Evolutionary conservation across 1,140 invertebrate species (phyloP).

Genomic region (Diorhabda sublineata): DNA sequence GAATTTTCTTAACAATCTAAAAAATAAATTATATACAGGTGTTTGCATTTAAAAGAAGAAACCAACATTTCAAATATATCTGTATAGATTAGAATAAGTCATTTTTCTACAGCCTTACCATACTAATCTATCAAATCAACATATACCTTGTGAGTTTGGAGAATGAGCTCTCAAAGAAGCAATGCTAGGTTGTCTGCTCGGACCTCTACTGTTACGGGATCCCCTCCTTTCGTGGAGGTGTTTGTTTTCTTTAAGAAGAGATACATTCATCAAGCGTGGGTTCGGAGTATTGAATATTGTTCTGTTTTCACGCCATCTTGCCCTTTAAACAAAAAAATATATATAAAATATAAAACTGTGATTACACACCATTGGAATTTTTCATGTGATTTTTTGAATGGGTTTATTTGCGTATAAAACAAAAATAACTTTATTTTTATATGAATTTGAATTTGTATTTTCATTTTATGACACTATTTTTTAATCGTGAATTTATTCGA

Average conservation of each 20-base stretch:
- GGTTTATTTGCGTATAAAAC: too few species aligned
- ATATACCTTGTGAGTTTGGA: slow-evolving; percentile 70
- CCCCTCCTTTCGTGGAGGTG: slow-evolving; percentile 71
- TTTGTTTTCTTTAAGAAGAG: slow-evolving; percentile 75
- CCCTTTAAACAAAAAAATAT: slow-evolving; percentile 52
- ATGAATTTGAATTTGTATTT: too few species aligned
- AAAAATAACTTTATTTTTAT: too few species aligned
- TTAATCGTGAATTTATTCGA: too few species aligned
- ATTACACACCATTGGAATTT: too few species aligned
- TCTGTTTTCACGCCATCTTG: slow-evolving; percentile 84
- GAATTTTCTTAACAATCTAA: too few species aligned
- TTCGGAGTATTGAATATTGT: slow-evolving; percentile 95
- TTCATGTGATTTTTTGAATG: too few species aligned
- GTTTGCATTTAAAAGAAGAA: too few species aligned
- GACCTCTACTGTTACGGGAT: slow-evolving; percentile 67
- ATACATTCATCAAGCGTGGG: slow-evolving; percentile 83
- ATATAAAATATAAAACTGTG: background rate
- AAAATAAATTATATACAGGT: too few species aligned
- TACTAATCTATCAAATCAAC: background rate
- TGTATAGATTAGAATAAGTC: background rate
- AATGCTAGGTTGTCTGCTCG: slow-evolving; percentile 76
- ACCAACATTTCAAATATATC: too few species aligned
- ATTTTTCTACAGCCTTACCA: background rate
- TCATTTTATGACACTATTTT: too few species aligned
- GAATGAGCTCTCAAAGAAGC: slow-evolving; percentile 75